These are phyloP conservation scores for Acronicta psi DNA, from an alignment of 2,888 invertebrate species.

Conservation along the genomic window DNA sequence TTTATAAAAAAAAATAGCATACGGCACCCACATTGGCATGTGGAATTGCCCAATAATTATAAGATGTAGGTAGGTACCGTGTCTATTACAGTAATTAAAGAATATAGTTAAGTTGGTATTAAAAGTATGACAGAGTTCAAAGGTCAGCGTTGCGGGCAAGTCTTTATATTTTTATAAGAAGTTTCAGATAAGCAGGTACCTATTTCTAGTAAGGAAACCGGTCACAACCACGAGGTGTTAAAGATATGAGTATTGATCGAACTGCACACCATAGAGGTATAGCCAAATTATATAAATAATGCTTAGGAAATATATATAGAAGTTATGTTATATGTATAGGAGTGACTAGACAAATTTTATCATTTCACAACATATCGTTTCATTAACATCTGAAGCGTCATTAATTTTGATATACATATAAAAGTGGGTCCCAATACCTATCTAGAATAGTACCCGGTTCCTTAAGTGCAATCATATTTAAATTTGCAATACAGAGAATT, in stretches of 20 bases:
- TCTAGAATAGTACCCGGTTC: too few species aligned
- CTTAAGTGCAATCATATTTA: too few species aligned
- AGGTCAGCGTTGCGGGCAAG: slow-evolving; percentile 1
- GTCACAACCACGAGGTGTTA: slow-evolving; percentile 12
- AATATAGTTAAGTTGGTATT: slow-evolving; percentile 4
- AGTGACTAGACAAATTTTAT: too few species aligned
- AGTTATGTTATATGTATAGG: too few species aligned
- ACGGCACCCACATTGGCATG: slow-evolving; percentile 16
- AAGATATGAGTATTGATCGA: slow-evolving; percentile 26
- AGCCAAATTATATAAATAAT: slow-evolving; percentile 23
- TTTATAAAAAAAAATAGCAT: slow-evolving; percentile 33
- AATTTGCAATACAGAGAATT: too few species aligned
- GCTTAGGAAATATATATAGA: neutral
- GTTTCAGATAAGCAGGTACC: slow-evolving; percentile 1
- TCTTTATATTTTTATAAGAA: slow-evolving; percentile 8
- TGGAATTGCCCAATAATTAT: slow-evolving; percentile 23
- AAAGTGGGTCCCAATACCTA: too few species aligned
- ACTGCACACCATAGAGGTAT: slow-evolving; percentile 18
- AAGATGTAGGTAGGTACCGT: too few species aligned
- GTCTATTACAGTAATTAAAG: slow-evolving; percentile 8
- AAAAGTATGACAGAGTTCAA: slow-evolving; percentile 13
- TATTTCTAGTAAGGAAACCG: slow-evolving; percentile 19
- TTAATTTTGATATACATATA: too few species aligned
- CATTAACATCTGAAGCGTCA: too few species aligned
- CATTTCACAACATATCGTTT: too few species aligned